These are phyloP conservation scores for Chymomyza caudatula DNA, from an alignment of 2,888 invertebrate species.

Conservation along the genomic window DNA sequence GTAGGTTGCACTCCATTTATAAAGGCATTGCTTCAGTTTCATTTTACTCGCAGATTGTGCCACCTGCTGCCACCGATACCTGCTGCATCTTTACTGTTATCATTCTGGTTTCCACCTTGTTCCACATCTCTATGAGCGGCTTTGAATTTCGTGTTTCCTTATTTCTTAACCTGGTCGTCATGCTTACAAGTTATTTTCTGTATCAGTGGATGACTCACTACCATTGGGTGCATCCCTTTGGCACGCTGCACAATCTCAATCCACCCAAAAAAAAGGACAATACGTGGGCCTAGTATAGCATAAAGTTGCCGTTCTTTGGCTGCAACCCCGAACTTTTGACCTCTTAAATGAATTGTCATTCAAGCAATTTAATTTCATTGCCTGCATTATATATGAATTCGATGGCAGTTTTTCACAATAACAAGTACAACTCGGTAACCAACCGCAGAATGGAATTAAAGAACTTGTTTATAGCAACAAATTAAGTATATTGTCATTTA, in stretches of 20 bases:
- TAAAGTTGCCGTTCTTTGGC: neutral
- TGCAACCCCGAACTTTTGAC: neutral
- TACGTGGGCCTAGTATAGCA: conserved; percentile 28
- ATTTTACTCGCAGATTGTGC: conserved; percentile 19
- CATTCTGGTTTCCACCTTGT: conserved; percentile 12
- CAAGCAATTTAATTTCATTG: neutral
- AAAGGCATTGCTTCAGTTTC: neutral
- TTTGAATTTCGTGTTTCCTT: conserved; percentile 48
- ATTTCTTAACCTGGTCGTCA: conserved; percentile 18
- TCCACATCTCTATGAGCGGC: conserved; percentile 44
- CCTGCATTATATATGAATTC: no score
- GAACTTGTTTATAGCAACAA: conserved; percentile 11
- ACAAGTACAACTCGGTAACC: neutral
- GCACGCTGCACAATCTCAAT: conserved; percentile 1
- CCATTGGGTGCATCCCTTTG: conserved; percentile 23
- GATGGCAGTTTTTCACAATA: neutral
- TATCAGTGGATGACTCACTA: conserved; percentile 16
- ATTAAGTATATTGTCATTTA: conserved; percentile 24
- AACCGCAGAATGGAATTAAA: neutral
- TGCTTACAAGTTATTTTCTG: neutral
- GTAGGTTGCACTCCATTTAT: conserved; percentile 6
- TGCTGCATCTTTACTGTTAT: conserved; percentile 6
- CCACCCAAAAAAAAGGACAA: neutral
- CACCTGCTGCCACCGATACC: conserved; percentile 13
- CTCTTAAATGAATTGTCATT: neutral